Conservation (phyloP, 2,888 invertebrate species). For the Chloroclystis v-ata region DNA sequence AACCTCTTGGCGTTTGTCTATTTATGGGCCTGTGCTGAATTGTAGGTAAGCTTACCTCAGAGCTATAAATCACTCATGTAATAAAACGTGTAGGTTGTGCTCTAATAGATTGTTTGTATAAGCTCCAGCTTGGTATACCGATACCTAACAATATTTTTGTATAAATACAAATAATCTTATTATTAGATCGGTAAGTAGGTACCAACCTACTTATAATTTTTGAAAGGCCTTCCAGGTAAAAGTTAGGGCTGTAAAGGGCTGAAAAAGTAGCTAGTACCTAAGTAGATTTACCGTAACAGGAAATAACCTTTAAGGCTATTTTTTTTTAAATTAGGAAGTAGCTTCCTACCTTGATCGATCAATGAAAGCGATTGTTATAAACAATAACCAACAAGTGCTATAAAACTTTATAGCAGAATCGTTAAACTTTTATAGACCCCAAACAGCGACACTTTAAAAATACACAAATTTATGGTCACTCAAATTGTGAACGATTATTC, state of each 20-base stretch:
- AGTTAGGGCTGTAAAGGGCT: no score
- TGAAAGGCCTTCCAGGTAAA: no score
- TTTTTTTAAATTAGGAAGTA: background rate
- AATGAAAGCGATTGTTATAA: conserved; percentile 15
- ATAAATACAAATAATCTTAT: background rate
- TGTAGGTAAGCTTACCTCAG: conserved; percentile 40
- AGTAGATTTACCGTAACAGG: no score
- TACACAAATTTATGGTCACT: conserved; percentile 77
- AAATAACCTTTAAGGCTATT: background rate
- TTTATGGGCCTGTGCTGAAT: conserved; percentile 60
- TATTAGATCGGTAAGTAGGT: no score
- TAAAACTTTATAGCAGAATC: conserved; percentile 63
- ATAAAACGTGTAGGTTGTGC: conserved; percentile 12
- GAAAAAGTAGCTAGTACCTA: no score
- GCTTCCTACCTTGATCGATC: conserved; percentile 3
- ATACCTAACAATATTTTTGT: background rate
- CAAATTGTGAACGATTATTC: conserved; percentile 74
- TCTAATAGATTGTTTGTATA: conserved; percentile 9
- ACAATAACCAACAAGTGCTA: conserved; percentile 44
- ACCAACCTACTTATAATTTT: no score
- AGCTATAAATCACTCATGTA: conserved; percentile 33
- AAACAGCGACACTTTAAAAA: conserved; percentile 75
- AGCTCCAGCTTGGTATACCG: background rate
- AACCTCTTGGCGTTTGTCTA: conserved; percentile 71
- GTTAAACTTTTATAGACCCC: conserved; percentile 76